Conservation (phyloP, 2,113 vertebrate species). For the Xenopus laevis region DNA sequence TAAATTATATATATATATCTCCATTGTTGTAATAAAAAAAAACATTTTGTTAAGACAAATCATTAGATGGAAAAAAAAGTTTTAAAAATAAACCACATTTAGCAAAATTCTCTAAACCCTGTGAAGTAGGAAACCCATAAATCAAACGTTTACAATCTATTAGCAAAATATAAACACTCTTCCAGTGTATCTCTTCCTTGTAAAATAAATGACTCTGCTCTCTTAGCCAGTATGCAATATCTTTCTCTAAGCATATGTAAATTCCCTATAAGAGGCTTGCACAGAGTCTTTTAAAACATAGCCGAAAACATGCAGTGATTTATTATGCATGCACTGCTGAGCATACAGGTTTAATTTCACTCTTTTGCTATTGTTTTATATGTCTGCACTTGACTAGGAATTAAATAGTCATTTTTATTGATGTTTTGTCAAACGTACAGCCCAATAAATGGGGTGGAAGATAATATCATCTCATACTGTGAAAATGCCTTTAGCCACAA, state of each 20-base stretch:
- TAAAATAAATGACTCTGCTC: constrained; percentile 51
- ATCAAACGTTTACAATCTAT: constrained; percentile 46
- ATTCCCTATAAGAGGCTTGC: constrained; percentile 52
- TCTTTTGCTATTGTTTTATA: constrained; percentile 57
- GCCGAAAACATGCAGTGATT: constrained; percentile 50
- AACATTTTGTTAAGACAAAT: not conserved
- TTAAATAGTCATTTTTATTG: constrained; percentile 53
- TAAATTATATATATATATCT: too few relatives aligned
- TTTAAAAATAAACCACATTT: constrained; percentile 2
- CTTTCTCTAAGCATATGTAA: constrained; percentile 51
- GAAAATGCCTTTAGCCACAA: constrained; percentile 25
- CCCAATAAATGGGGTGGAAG: constrained; percentile 37
- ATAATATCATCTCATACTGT: constrained; percentile 34
- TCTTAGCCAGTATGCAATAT: constrained; percentile 45
- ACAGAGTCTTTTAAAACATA: constrained; percentile 55
- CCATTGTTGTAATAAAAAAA: not conserved
- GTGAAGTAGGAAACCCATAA: constrained; percentile 14
- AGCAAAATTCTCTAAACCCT: constrained; percentile 22
- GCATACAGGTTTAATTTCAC: constrained; percentile 51
- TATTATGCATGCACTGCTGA: constrained; percentile 54
- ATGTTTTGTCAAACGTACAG: constrained; percentile 47
- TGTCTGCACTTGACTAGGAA: constrained; percentile 53
- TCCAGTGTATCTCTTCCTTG: constrained; percentile 43
- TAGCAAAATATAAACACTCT: constrained; percentile 46
- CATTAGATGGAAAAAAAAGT: not conserved